Percentiles rank a stretch among this genome's conserved stretches.
These are phyloP conservation scores for Ischnus inquisitorius DNA, from an alignment of 2,888 invertebrate genomes.

Conservation along the genomic window DNA sequence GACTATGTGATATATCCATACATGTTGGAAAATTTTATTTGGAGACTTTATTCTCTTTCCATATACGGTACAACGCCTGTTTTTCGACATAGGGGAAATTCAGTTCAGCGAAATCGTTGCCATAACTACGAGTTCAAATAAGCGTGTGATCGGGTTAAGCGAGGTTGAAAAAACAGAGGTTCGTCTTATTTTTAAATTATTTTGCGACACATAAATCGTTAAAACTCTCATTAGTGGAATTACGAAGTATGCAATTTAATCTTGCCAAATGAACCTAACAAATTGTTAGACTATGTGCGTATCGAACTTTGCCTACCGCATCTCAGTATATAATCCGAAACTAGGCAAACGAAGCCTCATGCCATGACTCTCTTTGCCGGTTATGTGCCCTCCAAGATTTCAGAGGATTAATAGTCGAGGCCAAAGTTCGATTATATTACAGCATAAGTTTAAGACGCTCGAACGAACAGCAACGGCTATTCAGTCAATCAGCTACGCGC, in stretches of 20 bases:
- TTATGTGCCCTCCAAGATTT: neutral
- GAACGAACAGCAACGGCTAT: conserved; percentile 44
- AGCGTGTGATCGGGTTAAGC: too few relatives aligned
- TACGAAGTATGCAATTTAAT: neutral
- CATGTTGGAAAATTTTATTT: too few relatives aligned
- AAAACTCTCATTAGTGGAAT: neutral
- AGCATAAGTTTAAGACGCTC: conserved; percentile 40
- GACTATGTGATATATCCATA: too few relatives aligned
- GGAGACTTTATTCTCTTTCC: too few relatives aligned
- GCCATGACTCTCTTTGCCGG: neutral
- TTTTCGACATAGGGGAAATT: too few relatives aligned
- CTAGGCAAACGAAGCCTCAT: conserved; percentile 6
- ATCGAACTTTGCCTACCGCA: neutral
- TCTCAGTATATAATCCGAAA: neutral
- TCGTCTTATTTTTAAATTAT: too few relatives aligned
- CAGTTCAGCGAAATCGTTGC: too few relatives aligned
- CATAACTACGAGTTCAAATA: too few relatives aligned
- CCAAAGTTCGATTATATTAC: conserved; percentile 49
- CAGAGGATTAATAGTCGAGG: conserved; percentile 26
- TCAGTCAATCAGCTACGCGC: conserved; percentile 48
- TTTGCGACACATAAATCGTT: neutral
- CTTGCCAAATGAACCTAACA: neutral
- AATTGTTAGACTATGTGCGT: neutral
- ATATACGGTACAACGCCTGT: too few relatives aligned
- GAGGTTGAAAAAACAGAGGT: too few relatives aligned